Evolutionary conservation across 2,113 vertebrate species (phyloP).

Genomic region (Haliaeetus leucogaster): DNA sequence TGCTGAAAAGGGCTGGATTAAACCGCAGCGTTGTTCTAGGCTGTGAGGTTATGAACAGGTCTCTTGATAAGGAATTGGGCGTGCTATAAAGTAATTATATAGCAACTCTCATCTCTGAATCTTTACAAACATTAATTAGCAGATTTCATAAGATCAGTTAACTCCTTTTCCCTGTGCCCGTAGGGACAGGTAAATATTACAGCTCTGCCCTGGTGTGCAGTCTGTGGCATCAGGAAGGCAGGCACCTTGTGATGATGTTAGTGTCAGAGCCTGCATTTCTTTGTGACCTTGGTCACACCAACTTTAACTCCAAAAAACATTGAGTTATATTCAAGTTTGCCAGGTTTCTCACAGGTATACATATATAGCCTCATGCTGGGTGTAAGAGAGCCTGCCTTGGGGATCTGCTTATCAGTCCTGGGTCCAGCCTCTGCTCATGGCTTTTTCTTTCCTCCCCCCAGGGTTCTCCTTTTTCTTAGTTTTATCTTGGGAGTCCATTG

Average conservation of each 20-base stretch:
- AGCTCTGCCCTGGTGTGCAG: not conserved
- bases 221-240: not conserved
- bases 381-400: not conserved
- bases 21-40: fast-evolving
- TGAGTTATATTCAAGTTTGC: not conserved
- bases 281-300: fast-evolving
- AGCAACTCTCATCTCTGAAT: not conserved
- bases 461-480: not conserved
- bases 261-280: not conserved
- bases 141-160: not conserved
- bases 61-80: not conserved
- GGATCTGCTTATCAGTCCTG: not conserved
- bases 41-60: not conserved
- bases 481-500: not conserved
- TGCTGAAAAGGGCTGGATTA: not conserved
- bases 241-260: not conserved
- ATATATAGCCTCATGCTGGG: not conserved
- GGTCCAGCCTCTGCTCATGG: fast-evolving
- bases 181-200: not conserved
- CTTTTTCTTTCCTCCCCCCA: not conserved
- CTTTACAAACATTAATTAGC: not conserved
- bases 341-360: not conserved
- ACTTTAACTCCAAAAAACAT: not conserved
- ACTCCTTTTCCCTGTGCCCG: not conserved
- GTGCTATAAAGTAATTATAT: not conserved